Conservation (phyloP, 2,113 vertebrate genomes). For the Antigone vipio region DNA sequence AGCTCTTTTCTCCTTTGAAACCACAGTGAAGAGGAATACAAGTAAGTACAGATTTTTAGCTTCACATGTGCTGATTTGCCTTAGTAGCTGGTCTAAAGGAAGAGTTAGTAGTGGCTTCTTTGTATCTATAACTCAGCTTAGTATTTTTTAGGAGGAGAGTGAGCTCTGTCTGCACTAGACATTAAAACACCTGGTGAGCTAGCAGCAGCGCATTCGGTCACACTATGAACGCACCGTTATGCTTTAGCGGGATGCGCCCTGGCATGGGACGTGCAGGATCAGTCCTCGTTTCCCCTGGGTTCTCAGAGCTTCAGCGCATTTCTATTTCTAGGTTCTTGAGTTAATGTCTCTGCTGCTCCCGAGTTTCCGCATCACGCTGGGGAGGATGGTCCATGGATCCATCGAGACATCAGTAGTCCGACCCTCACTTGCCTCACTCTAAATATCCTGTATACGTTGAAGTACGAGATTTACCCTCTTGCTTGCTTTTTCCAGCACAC, state of each 20-base stretch:
- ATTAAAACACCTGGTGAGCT: rapidly evolving
- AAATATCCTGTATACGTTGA: background rate
- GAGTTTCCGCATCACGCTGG: rapidly evolving
- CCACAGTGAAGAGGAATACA: background rate
- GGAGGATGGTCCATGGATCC: background rate
- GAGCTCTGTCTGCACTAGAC: background rate
- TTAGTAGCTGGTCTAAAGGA: background rate
- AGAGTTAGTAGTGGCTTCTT: background rate
- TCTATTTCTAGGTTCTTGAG: background rate
- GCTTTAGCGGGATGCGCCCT: background rate
- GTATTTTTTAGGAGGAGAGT: background rate
- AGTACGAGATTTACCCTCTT: background rate
- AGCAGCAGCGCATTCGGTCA: rapidly evolving
- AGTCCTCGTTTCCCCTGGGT: rapidly evolving
- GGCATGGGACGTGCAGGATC: background rate
- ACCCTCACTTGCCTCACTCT: rapidly evolving
- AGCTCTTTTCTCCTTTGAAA: background rate
- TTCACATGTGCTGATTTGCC: background rate
- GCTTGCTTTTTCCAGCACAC: background rate
- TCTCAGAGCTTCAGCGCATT: background rate
- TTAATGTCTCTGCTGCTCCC: background rate
- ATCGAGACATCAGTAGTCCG: background rate
- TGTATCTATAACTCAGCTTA: background rate
- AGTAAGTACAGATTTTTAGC: background rate
- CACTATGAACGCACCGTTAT: rapidly evolving